Evolutionary conservation across 1,140 invertebrate genomes (phyloP).

Genomic region (Vanessa atalanta): DNA sequence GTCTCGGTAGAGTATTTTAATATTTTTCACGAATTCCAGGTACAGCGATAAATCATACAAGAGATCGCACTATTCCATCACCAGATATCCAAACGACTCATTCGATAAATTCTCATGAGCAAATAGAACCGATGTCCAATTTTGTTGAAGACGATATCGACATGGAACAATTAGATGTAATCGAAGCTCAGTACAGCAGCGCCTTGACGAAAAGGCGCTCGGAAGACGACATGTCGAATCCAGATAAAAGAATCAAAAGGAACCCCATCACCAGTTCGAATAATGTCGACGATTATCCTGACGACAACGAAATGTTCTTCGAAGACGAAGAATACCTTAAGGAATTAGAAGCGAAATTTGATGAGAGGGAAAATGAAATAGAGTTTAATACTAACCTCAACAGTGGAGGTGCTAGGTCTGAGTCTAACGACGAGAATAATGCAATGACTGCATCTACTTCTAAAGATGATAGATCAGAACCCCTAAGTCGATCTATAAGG

Average conservation of each 20-base stretch:
- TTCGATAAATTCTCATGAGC: conserved; percentile 33
- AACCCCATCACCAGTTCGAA: conserved; percentile 9
- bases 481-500: no score
- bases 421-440: no score
- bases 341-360: conserved; percentile 59
- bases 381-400: not conserved
- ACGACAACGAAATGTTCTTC: conserved; percentile 52
- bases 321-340: conserved; percentile 65
- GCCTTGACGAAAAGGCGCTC: conserved; percentile 49
- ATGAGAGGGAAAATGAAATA: conserved; percentile 43
- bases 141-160: conserved; percentile 63
- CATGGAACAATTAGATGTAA: conserved; percentile 56
- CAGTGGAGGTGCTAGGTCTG: no score
- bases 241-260: conserved; percentile 62
- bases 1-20: no score
- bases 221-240: conserved; percentile 33
- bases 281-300: conserved; percentile 33
- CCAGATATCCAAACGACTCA: conserved; percentile 21
- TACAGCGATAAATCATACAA: not conserved
- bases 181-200: conserved; percentile 54
- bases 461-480: no score
- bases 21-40: no score
- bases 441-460: no score
- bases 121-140: conserved; percentile 25
- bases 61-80: conserved; percentile 27